These are phyloP conservation scores for Amblyjoppa proteus DNA, from an alignment of 2,888 invertebrate species.

Conservation along the genomic window DNA sequence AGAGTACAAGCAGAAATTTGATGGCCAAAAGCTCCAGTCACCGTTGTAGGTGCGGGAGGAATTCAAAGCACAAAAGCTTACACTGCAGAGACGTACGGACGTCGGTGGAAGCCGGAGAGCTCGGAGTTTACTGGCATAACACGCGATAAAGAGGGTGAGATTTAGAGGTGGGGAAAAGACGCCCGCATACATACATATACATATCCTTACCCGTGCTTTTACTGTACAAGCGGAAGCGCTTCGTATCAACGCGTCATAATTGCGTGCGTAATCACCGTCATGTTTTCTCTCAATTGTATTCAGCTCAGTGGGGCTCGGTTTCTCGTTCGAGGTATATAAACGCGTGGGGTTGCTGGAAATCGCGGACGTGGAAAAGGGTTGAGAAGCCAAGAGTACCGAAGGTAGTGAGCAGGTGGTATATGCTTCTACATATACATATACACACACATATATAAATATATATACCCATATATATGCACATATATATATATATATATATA, in stretches of 20 bases:
- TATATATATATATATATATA: neutral
- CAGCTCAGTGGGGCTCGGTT: conserved; percentile 56
- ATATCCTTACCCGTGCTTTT: conserved; percentile 20
- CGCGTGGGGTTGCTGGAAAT: conserved; percentile 36
- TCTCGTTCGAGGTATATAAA: conserved; percentile 55
- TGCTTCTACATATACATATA: neutral
- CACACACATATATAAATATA: no score
- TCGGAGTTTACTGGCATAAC: conserved; percentile 49
- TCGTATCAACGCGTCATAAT: conserved; percentile 79
- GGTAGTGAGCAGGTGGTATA: conserved; percentile 36
- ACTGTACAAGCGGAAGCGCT: conserved; percentile 66
- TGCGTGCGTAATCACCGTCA: conserved; percentile 78
- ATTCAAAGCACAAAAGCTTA: conserved; percentile 74
- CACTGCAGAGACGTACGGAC: conserved; percentile 59
- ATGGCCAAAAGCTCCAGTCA: conserved; percentile 40
- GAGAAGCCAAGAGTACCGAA: conserved; percentile 39
- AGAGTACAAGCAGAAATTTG: neutral
- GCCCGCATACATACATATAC: conserved; percentile 24
- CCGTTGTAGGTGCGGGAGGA: conserved; percentile 58
- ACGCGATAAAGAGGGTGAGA: conserved; percentile 69
- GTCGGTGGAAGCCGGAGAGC: conserved; percentile 34
- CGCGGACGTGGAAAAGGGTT: conserved; percentile 26
- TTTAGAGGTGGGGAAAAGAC: conserved; percentile 71
- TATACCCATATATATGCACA: conserved; percentile 3
- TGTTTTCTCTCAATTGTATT: conserved; percentile 73